Conservation (phyloP, 2,113 vertebrate genomes). For the Pao palembangensis region DNA sequence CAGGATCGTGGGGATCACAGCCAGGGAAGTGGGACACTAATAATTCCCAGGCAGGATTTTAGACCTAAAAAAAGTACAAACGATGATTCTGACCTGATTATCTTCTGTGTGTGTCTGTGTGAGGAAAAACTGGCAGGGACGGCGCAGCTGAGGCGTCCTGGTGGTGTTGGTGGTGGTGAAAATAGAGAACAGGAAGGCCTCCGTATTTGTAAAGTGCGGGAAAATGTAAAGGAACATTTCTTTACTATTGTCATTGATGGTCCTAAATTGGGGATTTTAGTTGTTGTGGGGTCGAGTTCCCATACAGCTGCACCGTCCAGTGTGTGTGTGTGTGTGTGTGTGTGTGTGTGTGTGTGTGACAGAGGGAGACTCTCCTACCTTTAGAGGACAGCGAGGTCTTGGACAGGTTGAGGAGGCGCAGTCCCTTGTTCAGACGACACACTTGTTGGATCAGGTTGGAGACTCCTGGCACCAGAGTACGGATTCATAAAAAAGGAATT, state of each 20-base stretch:
- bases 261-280: too few relatives aligned
- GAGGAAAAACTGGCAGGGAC: slow-evolving; percentile 4
- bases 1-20: background rate
- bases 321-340: background rate
- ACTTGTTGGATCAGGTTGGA: slow-evolving; percentile 84
- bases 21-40: slow-evolving; percentile 47
- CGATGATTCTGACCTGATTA: slow-evolving; percentile 49
- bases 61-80: slow-evolving; percentile 21
- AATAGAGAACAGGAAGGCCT: background rate
- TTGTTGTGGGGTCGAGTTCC: too few relatives aligned
- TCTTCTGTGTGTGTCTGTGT: slow-evolving; percentile 11
- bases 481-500: slow-evolving; percentile 10
- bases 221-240: background rate
- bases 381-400: slow-evolving; percentile 87
- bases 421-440: slow-evolving; percentile 85
- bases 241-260: background rate
- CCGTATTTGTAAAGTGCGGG: too few relatives aligned
- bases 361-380: slow-evolving; percentile 66
- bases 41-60: slow-evolving; percentile 39
- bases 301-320: background rate
- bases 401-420: slow-evolving; percentile 86
- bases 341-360: too few relatives aligned
- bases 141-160: background rate
- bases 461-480: slow-evolving; percentile 40
- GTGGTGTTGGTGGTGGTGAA: background rate